Percentiles rank a stretch among this genome's conserved stretches.
These are phyloP conservation scores for Pachymerium ferrugineum DNA, from an alignment of 2,888 invertebrate genomes.

Conservation along the genomic window DNA sequence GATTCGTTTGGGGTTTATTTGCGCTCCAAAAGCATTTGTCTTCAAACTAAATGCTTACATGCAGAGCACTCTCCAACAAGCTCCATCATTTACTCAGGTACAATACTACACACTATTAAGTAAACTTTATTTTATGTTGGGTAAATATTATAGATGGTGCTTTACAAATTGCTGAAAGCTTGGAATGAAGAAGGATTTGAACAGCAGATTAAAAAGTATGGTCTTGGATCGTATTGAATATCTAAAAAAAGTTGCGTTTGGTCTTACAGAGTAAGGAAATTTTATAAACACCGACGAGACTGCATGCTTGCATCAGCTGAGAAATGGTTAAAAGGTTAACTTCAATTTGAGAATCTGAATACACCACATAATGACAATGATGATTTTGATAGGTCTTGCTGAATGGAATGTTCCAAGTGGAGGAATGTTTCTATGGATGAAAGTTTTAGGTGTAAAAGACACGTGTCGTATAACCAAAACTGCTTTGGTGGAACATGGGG, in stretches of 20 bases:
- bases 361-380: background rate
- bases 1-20: constrained; percentile 65
- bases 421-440: constrained; percentile 74
- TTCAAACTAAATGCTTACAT: constrained; percentile 62
- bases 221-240: background rate
- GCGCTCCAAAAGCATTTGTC: constrained; percentile 62
- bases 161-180: constrained; percentile 53
- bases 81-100: constrained; percentile 62
- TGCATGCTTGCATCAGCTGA: constrained; percentile 57
- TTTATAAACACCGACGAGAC: constrained; percentile 61
- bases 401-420: constrained; percentile 63
- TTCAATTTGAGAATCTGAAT: background rate
- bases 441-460: constrained; percentile 41
- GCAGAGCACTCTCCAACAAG: constrained; percentile 63
- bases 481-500: background rate
- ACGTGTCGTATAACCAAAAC: background rate
- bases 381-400: constrained; percentile 52
- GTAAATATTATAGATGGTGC: constrained; percentile 51
- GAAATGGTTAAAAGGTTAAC: constrained; percentile 54
- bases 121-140: background rate
- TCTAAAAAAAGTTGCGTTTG: background rate
- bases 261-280: constrained; percentile 51
- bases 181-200: constrained; percentile 60
- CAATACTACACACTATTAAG: no score
- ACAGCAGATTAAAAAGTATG: constrained; percentile 53